Percentiles rank a stretch among this genome's conserved stretches.
These are phyloP conservation scores for Trichogramma pretiosum DNA, from an alignment of 1,140 invertebrate genomes.

Conservation along the genomic window DNA sequence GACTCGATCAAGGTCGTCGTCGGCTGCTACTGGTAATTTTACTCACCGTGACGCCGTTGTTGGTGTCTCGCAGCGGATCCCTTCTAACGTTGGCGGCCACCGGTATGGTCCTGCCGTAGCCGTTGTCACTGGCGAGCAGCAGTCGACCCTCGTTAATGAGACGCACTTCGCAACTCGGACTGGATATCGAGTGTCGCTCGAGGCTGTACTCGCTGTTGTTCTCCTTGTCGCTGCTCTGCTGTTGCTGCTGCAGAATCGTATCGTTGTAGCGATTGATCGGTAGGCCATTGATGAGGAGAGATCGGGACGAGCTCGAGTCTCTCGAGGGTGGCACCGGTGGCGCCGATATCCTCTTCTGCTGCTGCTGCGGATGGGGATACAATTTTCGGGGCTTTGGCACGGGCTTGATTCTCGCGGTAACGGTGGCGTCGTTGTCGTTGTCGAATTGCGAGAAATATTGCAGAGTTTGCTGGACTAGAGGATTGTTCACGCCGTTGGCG, in stretches of 20 bases:
- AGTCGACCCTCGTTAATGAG: slow-evolving; percentile 14
- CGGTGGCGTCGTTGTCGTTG: not conserved
- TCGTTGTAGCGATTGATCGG: slow-evolving; percentile 2
- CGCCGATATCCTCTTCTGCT: not conserved
- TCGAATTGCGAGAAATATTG: slow-evolving; percentile 19
- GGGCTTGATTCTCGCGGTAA: too few relatives aligned
- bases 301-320: slow-evolving; percentile 17
- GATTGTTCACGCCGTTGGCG: slow-evolving; percentile 13
- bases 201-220: not conserved
- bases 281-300: not conserved
- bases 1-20: too few relatives aligned
- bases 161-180: slow-evolving; percentile 11
- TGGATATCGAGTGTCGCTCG: not conserved
- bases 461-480: slow-evolving; percentile 14
- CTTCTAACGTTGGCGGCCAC: too few relatives aligned
- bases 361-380: not conserved
- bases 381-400: not conserved
- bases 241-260: not conserved
- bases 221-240: not conserved
- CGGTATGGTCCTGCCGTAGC: too few relatives aligned
- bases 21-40: too few relatives aligned
- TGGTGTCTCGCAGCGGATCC: too few relatives aligned
- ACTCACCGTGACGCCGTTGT: too few relatives aligned
- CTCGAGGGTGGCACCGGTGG: slow-evolving; percentile 21
- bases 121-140: slow-evolving; percentile 1